Evolutionary conservation across 2,113 vertebrate genomes (phyloP), one percentile per base, ranked within the genome.

Genomic region (Bettongia penicillata): DNA sequence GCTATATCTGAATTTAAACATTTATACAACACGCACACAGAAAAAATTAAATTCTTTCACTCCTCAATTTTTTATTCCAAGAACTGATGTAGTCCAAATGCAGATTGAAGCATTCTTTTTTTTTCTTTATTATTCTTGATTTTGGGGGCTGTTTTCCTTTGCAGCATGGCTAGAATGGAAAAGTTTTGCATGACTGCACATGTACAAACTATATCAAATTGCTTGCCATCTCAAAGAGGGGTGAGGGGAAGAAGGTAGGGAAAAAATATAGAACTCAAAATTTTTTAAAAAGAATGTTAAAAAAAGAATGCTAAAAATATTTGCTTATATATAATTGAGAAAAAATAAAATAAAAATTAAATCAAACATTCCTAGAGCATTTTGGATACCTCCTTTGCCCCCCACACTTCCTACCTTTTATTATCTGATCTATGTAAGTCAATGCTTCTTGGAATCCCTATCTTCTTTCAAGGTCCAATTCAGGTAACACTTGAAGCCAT

Each of bases 1-100:
- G n/a, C 53, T 84, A 84, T 92, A 96, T 51, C 23, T 93, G 31
- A 95, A 96, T 93, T 95, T 95, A 95, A 97, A 90, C 53, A 91
- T 48, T 51, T 90, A 94, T 91, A 28, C 93, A 95, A 94, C 89
- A n/a, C 19, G n/a, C 16, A n/a, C 31, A 77, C 37, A n/a, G 31
- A n/a, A 6, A 84, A 43, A 84, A 84, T 43, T 22, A 8, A 23
- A 19, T 84, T 84, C 6, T 84, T 84, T 22, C 16, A 37, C 8
- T 23, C n/a, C 68, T 84, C 68, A 43, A 84, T 43, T 48, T 48
- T 48, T 48, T 43, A 43, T 43, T 84, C 7, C 68, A 23, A 84
- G 37, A n/a, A 5, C 31, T 68, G 3, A 31, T 37, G 61, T 31
- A 37, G 6, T 68, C 11, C 37, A 10, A 68, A 68, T 68, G 31